Base-by-base conservation (phyloP, 2,113 vertebrate species). In the Trachemys scripta region DNA sequence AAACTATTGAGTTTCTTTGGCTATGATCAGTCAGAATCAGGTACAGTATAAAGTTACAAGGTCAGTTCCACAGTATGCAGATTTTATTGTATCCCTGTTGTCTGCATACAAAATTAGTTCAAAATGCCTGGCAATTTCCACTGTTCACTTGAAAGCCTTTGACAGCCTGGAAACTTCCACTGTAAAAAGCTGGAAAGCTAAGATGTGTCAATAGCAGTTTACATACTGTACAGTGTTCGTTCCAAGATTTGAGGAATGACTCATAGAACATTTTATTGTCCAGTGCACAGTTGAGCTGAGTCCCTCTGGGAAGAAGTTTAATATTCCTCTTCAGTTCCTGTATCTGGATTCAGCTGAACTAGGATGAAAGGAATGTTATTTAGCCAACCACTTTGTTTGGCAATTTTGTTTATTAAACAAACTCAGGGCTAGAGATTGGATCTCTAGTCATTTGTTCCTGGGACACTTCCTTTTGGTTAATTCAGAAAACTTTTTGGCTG, bases 1-100 rank as follows among this genome's bases (percentile, higher is more conserved):
- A 99, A 99, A 94, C 98, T 99, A 1, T 97, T 99, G 62, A 99
- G 98, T 90, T 99, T 99, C 98, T 99, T 99, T 91, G 99, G 99
- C 96, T 99, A 99, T 0, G 98, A 99, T 82, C 98, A 99, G 53
- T 98, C 98, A 4, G 99, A 99, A 87, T 98, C 99, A 95, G 99
- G 99, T 99, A 98, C 5, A 85, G 88, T 84, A 25, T 35, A 25
- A 19, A 27, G 25, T 57, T 72, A 22, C 62, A 27, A 10, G 19
- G 69, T n/a, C 49, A 10, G 17, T 19, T 90, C 51, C 56, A 17
- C 49, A 80, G 2, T 45, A 14, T 62, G 29, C 62, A 24, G 76
- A n/a, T 8, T 1, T 62, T 3, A 17, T 42, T 45, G 6, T 27
- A 13, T 65, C 69, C n/a, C 17, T 6, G 29, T 47, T 85, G 79